Percentiles rank a stretch among this genome's conserved stretches.
These are phyloP conservation scores for Tinamus major DNA, from an alignment of 2,797 vertebrate species.

Conservation along the genomic window DNA sequence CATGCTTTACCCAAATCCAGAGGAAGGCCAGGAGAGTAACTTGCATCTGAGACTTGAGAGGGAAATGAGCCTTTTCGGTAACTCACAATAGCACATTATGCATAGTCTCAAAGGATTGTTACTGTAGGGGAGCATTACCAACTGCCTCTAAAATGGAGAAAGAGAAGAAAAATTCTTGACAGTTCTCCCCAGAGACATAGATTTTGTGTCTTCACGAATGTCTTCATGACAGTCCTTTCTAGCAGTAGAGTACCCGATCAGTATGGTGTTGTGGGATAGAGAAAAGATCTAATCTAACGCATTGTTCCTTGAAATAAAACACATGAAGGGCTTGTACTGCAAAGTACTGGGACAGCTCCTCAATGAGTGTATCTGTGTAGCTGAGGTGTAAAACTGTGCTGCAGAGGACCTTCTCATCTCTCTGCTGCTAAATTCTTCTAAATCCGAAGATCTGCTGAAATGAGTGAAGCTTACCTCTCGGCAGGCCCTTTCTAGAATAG, in stretches of 20 bases:
- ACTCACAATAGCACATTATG: not conserved
- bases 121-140: not conserved
- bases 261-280: not conserved
- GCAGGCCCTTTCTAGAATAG: not conserved
- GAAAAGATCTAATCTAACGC: not conserved
- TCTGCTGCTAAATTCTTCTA: not conserved
- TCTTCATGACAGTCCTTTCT: not conserved
- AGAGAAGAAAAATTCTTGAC: rapidly evolving
- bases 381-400: rapidly evolving
- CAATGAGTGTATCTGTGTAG: rapidly evolving
- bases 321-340: not conserved
- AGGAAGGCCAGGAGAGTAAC: not conserved
- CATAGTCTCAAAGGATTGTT: not conserved
- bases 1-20: not conserved
- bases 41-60: not conserved
- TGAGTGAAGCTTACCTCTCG: not conserved
- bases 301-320: not conserved
- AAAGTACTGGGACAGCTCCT: not conserved
- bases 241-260: not conserved
- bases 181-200: not conserved
- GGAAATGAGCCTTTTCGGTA: not conserved
- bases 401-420: not conserved
- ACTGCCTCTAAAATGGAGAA: not conserved
- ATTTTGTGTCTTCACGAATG: rapidly evolving
- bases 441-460: not conserved